Evolutionary conservation across 2,888 invertebrate genomes (phyloP), one percentile per base, ranked within the genome.

Genomic region (Dryobotodes eremita): DNA sequence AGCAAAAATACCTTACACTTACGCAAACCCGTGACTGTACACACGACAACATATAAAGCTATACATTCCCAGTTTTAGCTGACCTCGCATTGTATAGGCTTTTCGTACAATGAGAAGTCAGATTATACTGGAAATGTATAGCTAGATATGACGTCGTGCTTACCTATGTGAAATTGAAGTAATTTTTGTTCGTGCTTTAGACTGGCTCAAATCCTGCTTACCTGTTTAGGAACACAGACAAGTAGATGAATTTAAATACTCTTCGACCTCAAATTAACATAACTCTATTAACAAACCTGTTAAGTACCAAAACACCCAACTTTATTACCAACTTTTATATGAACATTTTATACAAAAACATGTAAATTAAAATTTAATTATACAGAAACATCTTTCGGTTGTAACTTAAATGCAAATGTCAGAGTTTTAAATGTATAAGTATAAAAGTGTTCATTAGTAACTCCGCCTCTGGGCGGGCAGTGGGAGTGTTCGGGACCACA

Each of bases 391-490:
- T 80, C 79, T 84, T 78, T 84, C 50, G 71, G 53, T 20, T 75
- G n/a, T 71, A 77, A 69, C 68, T 79, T 66, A 74, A 85, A 85
- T 85, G 84, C 83, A 86, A 85, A 85, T 85, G 50, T 71, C 69
- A 61, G 73, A 65, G 62, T 84, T 81, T 83, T 82, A 84, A 88
- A 85, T 85, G 73, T 86, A 87, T 72, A 73, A 77, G 65, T 92
- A 90, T 92, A 92, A 7, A 91, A 88, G 83, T 80, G 86, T 90
- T 93, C 92, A 94, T 94, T 95, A 95, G 92, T 88, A 87, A 86
- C 94, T 84, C 94, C 95, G 94, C 94, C 94, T 89, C 88, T 87
- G 91, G 94, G 94, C 90, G 93, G 91, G 92, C 88, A 48, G 83
- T 86, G 90, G 92, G 92, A 83, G 90, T 89, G 88, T 88, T 88